phyloP scores from a whole-genome alignment of 2,888 invertebrate species.

The Nemotelus pantherinus region DNA sequence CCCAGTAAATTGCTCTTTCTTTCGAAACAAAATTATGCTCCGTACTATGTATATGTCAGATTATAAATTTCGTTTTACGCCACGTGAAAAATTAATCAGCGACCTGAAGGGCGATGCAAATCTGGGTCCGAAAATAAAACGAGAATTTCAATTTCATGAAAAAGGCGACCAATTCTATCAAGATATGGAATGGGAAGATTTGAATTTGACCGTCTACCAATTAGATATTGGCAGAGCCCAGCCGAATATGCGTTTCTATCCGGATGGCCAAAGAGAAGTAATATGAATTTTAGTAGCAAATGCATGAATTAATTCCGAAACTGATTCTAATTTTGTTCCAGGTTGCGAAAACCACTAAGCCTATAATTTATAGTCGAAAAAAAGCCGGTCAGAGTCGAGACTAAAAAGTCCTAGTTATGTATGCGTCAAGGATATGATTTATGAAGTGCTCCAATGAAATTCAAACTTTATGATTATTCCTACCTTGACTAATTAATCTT shows the following conservation, averaged over 20 bases:
- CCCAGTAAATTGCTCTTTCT: no score
- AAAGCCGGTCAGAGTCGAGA: neutral
- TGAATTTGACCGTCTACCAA: constrained; percentile 43
- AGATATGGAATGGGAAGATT: constrained; percentile 43
- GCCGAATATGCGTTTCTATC: constrained; percentile 38
- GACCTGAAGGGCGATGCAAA: neutral
- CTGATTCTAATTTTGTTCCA: neutral
- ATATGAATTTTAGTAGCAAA: neutral
- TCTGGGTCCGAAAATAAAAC: constrained; percentile 8
- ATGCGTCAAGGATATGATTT: no score
- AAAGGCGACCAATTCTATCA: constrained; percentile 41
- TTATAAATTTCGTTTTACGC: constrained; percentile 27
- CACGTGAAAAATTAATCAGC: constrained; percentile 29
- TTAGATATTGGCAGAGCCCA: constrained; percentile 26
- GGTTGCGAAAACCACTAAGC: constrained; percentile 6
- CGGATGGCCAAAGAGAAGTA: constrained; percentile 35
- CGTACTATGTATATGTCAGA: constrained; percentile 46
- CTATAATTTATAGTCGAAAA: constrained; percentile 5
- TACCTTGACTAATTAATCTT: no score
- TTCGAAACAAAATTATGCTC: constrained; percentile 32
- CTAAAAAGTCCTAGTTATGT: no score
- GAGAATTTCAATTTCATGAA: constrained; percentile 9
- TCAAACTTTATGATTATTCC: no score
- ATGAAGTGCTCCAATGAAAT: no score
- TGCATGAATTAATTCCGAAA: no score